phyloP scores from a whole-genome alignment of 2,797 vertebrate genomes.

The Myiotriccus ornatus region DNA sequence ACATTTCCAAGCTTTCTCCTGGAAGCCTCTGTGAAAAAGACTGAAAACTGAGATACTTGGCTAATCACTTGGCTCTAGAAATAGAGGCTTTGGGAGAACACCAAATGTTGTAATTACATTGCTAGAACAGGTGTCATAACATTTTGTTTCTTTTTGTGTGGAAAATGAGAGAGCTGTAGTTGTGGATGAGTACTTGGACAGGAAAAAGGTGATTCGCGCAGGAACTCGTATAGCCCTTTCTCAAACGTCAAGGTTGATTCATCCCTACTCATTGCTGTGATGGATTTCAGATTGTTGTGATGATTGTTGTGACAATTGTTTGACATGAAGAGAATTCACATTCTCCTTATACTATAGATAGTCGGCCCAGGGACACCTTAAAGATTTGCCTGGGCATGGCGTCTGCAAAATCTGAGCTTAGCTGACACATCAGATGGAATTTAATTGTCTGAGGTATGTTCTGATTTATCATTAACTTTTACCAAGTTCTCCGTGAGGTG shows the following conservation, averaged over 20 bases:
- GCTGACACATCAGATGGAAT: background rate
- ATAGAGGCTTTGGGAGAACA: slow-evolving; percentile 21
- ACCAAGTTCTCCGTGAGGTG: background rate
- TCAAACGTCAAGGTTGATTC: slow-evolving; percentile 4
- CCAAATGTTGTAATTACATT: slow-evolving; percentile 54
- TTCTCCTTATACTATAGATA: background rate
- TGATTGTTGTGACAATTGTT: background rate
- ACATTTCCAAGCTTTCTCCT: slow-evolving; percentile 7
- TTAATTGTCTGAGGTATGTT: background rate
- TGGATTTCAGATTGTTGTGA: slow-evolving; percentile 18
- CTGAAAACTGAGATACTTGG: slow-evolving; percentile 42
- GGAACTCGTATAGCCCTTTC: background rate
- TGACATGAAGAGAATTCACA: background rate
- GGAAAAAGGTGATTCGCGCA: slow-evolving; percentile 39
- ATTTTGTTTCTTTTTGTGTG: slow-evolving; percentile 39
- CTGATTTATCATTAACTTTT: background rate
- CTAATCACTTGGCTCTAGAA: slow-evolving; percentile 50
- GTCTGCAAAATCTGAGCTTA: background rate
- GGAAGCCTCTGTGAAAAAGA: background rate
- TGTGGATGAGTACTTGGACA: slow-evolving; percentile 34
- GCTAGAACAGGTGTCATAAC: slow-evolving; percentile 48
- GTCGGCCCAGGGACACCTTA: background rate
- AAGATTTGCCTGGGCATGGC: background rate
- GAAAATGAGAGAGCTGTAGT: slow-evolving; percentile 17
- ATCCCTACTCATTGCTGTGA: background rate